Percentiles rank a stretch among this genome's conserved stretches.
Evolutionary conservation across 2,888 invertebrate species (phyloP).

Genomic region (Hypena proboscidalis): DNA sequence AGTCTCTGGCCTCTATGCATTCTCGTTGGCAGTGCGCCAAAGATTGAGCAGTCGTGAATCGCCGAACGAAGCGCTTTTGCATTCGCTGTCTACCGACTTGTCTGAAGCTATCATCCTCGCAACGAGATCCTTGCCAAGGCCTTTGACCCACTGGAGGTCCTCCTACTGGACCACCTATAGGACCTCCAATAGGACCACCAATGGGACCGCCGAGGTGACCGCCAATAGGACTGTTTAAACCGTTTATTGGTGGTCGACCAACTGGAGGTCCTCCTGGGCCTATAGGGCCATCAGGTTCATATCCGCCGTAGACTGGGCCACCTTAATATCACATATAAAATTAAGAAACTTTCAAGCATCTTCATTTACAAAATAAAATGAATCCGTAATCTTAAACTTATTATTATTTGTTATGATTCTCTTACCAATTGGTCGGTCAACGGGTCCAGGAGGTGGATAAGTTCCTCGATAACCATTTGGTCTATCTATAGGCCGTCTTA

Average conservation of each 20-base stretch:
- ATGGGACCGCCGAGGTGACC: constrained; percentile 62
- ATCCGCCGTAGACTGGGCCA: constrained; percentile 63
- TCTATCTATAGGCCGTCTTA: constrained; percentile 69
- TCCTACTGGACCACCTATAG: constrained; percentile 59
- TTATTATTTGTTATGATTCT: no score
- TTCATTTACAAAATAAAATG: no score
- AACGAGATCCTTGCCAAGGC: constrained; percentile 86
- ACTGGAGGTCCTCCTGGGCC: constrained; percentile 61
- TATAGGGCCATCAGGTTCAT: constrained; percentile 71
- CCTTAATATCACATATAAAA: constrained; percentile 23
- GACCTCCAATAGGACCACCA: constrained; percentile 66
- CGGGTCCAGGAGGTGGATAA: constrained; percentile 71
- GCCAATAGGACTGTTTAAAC: constrained; percentile 46
- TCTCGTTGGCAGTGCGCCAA: constrained; percentile 93
- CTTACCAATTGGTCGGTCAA: constrained; percentile 73
- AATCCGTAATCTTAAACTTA: no score
- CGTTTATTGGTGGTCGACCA: constrained; percentile 12
- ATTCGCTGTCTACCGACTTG: constrained; percentile 93
- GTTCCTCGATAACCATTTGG: constrained; percentile 83
- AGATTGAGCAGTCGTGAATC: constrained; percentile 90
- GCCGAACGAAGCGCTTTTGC: constrained; percentile 90
- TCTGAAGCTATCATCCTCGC: constrained; percentile 94
- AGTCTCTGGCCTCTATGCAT: constrained; percentile 92
- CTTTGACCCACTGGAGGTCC: constrained; percentile 66
- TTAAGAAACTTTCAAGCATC: no score